phyloP scores from a whole-genome alignment of 2,888 invertebrate species.

The Epirrhoe tristata region DNA sequence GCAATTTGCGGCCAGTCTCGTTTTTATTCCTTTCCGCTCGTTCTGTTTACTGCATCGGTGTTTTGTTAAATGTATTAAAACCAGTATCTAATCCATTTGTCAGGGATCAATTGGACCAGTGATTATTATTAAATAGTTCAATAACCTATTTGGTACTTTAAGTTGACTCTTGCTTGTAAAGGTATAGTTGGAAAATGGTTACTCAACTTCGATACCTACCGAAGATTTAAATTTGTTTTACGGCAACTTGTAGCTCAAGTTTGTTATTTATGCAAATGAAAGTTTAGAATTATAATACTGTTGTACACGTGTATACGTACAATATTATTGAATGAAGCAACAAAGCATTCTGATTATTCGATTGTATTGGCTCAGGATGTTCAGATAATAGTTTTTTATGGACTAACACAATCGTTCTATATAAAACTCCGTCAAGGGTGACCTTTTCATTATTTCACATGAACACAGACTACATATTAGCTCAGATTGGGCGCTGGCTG shows the following conservation, averaged over 20 bases:
- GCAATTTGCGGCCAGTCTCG: background rate
- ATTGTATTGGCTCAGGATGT: background rate
- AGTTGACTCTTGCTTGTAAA: too few species aligned
- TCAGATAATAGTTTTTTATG: too few species aligned
- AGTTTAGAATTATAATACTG: background rate
- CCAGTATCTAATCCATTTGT: background rate
- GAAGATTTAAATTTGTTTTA: background rate
- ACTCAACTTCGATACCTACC: background rate
- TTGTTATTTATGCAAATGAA: background rate
- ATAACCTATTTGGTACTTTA: background rate
- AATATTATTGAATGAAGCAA: background rate
- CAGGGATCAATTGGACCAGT: background rate
- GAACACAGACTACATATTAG: too few species aligned
- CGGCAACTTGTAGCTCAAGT: background rate
- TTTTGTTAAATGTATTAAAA: background rate
- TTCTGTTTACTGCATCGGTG: background rate
- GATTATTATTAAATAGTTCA: background rate
- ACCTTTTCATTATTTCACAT: too few species aligned
- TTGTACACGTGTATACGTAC: background rate
- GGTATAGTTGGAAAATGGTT: too few species aligned
- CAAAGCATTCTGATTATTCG: background rate
- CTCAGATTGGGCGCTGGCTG: too few species aligned
- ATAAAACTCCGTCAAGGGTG: too few species aligned
- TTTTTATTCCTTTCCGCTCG: background rate
- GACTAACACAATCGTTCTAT: too few species aligned